Base-by-base conservation (phyloP, 2,113 vertebrate species). In the Pelusios castaneus region DNA sequence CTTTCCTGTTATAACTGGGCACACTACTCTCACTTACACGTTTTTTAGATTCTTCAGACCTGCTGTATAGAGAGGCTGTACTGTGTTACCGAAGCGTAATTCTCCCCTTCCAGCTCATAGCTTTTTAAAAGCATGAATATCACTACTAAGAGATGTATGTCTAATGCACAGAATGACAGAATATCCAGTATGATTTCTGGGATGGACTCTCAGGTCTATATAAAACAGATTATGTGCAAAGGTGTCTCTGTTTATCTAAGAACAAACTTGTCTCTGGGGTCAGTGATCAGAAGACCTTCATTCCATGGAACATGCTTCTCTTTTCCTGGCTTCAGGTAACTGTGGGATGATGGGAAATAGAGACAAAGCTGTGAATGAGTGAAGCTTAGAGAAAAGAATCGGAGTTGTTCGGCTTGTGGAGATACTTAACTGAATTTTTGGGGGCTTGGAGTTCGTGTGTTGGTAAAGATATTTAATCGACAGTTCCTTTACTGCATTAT, bases 1-100 rank as follows among this genome's bases (percentile, higher is more conserved):
- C 47, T 34, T 52, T 41, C 1, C 2, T 2, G 7, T 27, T 79
- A 60, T 43, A 43, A n/a, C 41, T 38, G 1, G 0, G 10, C 24
- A 73, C 45, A 25, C 51, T n/a, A 14, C 70, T 22, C 49, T 43
- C 41, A 67, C 82, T 81, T 0, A 3, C 10, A 13, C 0, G 2
- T 63, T 76, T n/a, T 84, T 78, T 54, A 41, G 47, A 41, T 45
- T 83, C 80, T 51, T 58, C 90, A 29, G 73, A 84, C 14, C 49
- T 43, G 16, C 29, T 49, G 31, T 22, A 24, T 0, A 0, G 14
- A 34, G 10, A 8, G 56, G 7, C 24, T 52, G 60, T 8, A 8
- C n/a, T 29, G 29, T 49, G 10, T 55, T 34, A 25, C 29, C 7
- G 38, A 47, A 16, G 5, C 38, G 21, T 17, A 27, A 12, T 10